These are phyloP conservation scores for Drosophila atripex DNA, from an alignment of 2,888 invertebrate species.

Conservation along the genomic window DNA sequence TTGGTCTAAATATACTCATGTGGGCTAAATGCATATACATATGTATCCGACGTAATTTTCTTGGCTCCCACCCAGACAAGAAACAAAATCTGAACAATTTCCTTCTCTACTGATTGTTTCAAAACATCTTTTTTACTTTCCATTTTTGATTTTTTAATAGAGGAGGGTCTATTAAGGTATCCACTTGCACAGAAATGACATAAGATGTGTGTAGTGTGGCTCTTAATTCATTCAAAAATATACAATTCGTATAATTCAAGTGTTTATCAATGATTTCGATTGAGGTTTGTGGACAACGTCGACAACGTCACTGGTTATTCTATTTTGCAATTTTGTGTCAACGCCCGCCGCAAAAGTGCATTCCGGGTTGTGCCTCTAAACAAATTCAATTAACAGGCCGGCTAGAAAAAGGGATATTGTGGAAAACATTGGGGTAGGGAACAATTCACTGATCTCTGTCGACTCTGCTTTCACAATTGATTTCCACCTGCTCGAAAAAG, in stretches of 20 bases:
- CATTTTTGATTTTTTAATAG: no score
- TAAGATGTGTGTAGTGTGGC: no score
- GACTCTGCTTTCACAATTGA: slow-evolving; percentile 37
- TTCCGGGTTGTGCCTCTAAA: no score
- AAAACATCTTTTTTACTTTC: slow-evolving; percentile 2
- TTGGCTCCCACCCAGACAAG: slow-evolving; percentile 42
- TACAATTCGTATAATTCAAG: background rate
- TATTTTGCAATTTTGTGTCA: slow-evolving; percentile 53
- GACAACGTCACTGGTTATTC: slow-evolving; percentile 12
- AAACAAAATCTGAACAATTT: slow-evolving; percentile 30
- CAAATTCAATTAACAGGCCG: no score
- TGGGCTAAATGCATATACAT: slow-evolving; percentile 26
- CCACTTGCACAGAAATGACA: no score
- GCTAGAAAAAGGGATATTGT: background rate
- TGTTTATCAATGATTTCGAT: background rate
- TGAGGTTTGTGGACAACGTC: background rate
- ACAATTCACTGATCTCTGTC: slow-evolving; percentile 8
- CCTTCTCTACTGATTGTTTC: slow-evolving; percentile 25
- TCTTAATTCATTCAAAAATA: background rate
- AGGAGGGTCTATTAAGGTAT: no score
- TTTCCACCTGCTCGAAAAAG: slow-evolving; percentile 41
- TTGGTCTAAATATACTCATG: slow-evolving; percentile 20
- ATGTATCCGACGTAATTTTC: slow-evolving; percentile 46
- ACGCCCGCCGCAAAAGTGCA: slow-evolving; percentile 48
- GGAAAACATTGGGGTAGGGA: slow-evolving; percentile 33